phyloP scores from a whole-genome alignment of 2,797 vertebrate species.

The Streptopelia turtur region DNA sequence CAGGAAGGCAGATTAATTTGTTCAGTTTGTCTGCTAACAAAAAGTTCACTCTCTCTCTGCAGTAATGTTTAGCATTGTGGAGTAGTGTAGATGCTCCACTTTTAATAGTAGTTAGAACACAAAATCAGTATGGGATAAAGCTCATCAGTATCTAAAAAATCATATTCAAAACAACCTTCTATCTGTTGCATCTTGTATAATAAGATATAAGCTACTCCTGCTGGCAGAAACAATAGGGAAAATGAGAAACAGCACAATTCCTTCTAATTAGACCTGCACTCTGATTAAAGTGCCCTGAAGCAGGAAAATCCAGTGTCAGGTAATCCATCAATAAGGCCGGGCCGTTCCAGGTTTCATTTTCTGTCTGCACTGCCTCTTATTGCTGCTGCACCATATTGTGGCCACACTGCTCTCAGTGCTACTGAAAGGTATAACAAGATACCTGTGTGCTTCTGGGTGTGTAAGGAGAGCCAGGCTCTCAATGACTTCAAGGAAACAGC shows the following conservation, averaged over 20 bases:
- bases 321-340: neutral
- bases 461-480: neutral
- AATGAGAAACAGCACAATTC: neutral
- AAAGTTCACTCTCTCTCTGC: neutral
- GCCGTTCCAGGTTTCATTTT: neutral
- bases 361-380: neutral
- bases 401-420: neutral
- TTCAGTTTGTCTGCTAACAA: neutral
- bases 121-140: neutral
- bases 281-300: conserved; percentile 26
- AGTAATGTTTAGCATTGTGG: neutral
- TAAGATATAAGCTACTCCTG: neutral
- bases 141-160: neutral
- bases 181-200: neutral
- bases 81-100: neutral
- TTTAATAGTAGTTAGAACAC: neutral
- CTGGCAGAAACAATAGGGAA: neutral
- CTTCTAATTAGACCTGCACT: conserved; percentile 4
- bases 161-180: neutral
- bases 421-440: neutral
- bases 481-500: neutral
- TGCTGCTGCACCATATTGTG: neutral
- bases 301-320: conserved; percentile 7
- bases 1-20: neutral
- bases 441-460: neutral